phyloP scores from a whole-genome alignment of 1,140 invertebrate species.

The Drosophila arizonae region DNA sequence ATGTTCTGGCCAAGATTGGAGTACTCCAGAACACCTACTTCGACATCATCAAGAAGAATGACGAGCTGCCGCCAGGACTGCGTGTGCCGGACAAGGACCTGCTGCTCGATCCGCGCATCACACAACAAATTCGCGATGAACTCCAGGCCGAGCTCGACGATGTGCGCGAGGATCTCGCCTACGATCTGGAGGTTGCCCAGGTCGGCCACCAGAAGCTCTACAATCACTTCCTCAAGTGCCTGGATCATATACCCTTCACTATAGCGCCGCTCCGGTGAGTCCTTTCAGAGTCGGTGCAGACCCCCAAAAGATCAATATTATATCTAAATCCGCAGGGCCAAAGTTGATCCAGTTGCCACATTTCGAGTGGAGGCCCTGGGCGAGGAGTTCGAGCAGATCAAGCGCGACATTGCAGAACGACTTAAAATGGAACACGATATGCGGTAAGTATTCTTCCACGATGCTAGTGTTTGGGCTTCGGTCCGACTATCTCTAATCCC shows the following conservation, averaged over 20 bases:
- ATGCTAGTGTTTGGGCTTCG: not conserved
- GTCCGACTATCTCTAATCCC: not conserved
- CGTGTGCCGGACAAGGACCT: conserved; percentile 85
- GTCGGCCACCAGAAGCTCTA: conserved; percentile 88
- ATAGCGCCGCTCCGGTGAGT: conserved; percentile 84
- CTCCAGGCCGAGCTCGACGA: conserved; percentile 85
- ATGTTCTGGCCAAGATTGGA: conserved; percentile 74
- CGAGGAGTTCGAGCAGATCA: conserved; percentile 84
- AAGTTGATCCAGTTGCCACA: conserved; percentile 67
- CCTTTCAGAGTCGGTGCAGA: not conserved
- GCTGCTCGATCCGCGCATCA: conserved; percentile 86
- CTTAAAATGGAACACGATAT: conserved; percentile 84
- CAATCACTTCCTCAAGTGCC: conserved; percentile 87
- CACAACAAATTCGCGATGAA: conserved; percentile 85
- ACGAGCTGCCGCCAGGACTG: conserved; percentile 85
- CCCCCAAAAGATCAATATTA: no score
- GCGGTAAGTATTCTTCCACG: conserved; percentile 43
- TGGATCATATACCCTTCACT: conserved; percentile 87
- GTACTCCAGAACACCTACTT: conserved; percentile 60
- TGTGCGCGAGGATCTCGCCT: conserved; percentile 85
- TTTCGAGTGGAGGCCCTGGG: conserved; percentile 86
- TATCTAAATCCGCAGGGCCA: conserved; percentile 9
- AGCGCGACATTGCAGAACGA: conserved; percentile 84
- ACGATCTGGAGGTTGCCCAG: conserved; percentile 87
- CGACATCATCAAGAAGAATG: conserved; percentile 84